These are phyloP conservation scores for Micromys minutus DNA, from an alignment of 2,113 vertebrate genomes.

Conservation along the genomic window DNA sequence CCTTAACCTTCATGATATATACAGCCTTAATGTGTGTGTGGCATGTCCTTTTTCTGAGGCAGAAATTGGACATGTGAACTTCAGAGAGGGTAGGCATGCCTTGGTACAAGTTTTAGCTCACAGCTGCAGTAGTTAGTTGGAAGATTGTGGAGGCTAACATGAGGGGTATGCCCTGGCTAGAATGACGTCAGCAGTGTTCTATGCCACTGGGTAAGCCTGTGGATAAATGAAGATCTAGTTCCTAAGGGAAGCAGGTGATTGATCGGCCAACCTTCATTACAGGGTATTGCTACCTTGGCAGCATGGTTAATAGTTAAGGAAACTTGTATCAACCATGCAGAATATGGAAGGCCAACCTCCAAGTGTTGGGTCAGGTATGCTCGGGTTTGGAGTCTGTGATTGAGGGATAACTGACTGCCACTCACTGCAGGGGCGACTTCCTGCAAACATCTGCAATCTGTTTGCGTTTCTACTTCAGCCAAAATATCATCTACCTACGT, in stretches of 20 bases:
- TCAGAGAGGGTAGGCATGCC: conserved; percentile 42
- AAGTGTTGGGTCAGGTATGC: background rate
- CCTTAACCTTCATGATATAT: background rate
- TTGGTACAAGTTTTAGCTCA: conserved; percentile 41
- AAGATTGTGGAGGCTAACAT: background rate
- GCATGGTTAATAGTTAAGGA: background rate
- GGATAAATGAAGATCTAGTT: conserved; percentile 53
- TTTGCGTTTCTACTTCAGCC: conserved; percentile 32
- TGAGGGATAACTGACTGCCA: background rate
- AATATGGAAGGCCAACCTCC: background rate
- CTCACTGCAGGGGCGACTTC: background rate
- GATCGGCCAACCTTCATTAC: conserved; percentile 6
- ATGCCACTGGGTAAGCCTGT: conserved; percentile 37
- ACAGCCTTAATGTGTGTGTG: background rate
- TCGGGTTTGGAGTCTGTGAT: background rate
- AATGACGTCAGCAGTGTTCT: background rate
- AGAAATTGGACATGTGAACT: conserved; percentile 47
- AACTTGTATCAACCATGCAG: background rate
- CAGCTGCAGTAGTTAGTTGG: background rate
- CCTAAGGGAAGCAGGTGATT: background rate
- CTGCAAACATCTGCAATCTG: background rate
- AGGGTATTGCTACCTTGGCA: background rate
- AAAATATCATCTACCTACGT: background rate
- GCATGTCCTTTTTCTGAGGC: conserved; percentile 17
- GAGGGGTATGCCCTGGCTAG: conserved; percentile 6